phyloP scores from a whole-genome alignment of 2,797 vertebrate species.

The Lacerta bilineata region DNA sequence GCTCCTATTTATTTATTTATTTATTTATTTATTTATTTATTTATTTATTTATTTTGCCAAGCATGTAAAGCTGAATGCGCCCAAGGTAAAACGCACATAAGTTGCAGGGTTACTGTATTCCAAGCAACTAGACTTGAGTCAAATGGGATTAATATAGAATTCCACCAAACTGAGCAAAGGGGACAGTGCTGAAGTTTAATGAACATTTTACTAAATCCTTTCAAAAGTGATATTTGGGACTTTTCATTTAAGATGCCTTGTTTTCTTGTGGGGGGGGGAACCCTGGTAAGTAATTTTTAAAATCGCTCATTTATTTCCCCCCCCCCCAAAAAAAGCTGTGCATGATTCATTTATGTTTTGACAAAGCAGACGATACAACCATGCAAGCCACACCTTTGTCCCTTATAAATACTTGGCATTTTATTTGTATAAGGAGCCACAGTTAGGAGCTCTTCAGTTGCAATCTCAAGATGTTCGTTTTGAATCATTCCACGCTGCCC shows the following conservation, averaged over 20 bases:
- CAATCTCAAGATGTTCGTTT: conserved; percentile 82
- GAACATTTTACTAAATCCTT: neutral
- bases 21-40: no score
- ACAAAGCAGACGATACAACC: conserved; percentile 50
- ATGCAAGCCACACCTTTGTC: conserved; percentile 37
- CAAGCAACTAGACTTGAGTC: neutral
- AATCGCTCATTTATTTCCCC: conserved; percentile 21
- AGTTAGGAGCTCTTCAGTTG: conserved; percentile 73
- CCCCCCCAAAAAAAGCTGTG: neutral
- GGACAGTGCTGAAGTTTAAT: neutral
- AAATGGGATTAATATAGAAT: neutral
- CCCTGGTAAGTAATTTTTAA: conserved; percentile 4
- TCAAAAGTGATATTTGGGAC: neutral
- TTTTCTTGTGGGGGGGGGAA: neutral
- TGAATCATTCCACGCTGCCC: conserved; percentile 93
- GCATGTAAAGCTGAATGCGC: no score
- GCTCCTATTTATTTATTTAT: no score
- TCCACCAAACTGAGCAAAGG: neutral
- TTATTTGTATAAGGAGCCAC: conserved; percentile 59
- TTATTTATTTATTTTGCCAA: no score
- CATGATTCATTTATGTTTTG: neutral
- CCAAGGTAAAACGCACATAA: no score
- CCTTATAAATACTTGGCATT: conserved; percentile 45
- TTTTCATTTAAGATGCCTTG: neutral
- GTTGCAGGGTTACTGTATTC: neutral